Evolutionary conservation across 2,888 invertebrate species (phyloP).

Genomic region (Aphidoletes aphidimyza): DNA sequence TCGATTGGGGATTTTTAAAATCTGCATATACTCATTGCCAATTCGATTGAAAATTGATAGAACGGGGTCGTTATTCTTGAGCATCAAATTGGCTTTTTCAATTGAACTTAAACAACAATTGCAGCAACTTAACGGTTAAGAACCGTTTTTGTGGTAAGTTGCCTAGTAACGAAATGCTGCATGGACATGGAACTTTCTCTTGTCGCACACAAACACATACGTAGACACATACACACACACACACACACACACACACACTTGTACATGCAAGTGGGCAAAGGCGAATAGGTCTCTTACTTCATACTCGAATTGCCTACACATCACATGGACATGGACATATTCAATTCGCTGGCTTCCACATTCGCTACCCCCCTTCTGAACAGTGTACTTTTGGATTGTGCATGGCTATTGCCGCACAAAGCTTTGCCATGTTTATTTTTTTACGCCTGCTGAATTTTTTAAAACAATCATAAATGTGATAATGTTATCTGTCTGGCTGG

Average conservation of each 20-base stretch:
- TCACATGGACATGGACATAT: neutral
- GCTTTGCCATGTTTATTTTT: neutral
- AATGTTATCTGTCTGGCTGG: neutral
- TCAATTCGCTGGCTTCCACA: neutral
- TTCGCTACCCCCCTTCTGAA: neutral
- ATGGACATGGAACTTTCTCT: too few relatives aligned
- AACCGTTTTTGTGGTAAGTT: slow-evolving; percentile 16
- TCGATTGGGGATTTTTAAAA: neutral
- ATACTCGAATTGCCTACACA: too few relatives aligned
- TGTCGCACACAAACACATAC: too few relatives aligned
- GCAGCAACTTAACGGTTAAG: neutral
- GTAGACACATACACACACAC: neutral
- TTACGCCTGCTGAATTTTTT: slow-evolving; percentile 4
- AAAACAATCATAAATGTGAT: slow-evolving; percentile 28
- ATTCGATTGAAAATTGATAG: slow-evolving; percentile 18
- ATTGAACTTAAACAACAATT: neutral
- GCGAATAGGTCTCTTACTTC: neutral
- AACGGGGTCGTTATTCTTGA: neutral
- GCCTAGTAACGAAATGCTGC: slow-evolving; percentile 27
- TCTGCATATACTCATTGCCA: neutral
- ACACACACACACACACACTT: neutral
- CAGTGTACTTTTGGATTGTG: neutral
- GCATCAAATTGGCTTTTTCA: slow-evolving; percentile 9
- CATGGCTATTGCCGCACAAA: neutral
- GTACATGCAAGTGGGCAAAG: neutral